Evolutionary conservation across 2,113 vertebrate genomes (phyloP).

Genomic region (Lucifuga dentata): DNA sequence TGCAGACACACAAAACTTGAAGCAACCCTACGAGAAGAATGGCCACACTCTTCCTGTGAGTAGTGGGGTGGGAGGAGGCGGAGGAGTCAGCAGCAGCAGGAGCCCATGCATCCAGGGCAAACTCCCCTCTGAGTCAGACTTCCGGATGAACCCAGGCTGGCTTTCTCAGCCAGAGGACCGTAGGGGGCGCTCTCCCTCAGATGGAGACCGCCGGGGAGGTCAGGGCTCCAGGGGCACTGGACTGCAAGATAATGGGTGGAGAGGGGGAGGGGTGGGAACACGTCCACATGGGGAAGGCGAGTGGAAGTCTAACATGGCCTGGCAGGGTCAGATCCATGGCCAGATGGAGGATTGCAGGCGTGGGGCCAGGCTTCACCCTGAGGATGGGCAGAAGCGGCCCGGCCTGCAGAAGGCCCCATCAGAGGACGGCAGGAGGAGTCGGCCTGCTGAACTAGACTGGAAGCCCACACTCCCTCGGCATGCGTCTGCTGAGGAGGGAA

Average conservation of each 20-base stretch:
- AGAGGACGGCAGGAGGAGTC: slow-evolving; percentile 79
- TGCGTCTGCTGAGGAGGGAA: slow-evolving; percentile 86
- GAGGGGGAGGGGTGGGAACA: slow-evolving; percentile 64
- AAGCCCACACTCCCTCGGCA: slow-evolving; percentile 83
- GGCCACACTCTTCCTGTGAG: slow-evolving; percentile 89
- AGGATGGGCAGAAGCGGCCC: slow-evolving; percentile 76
- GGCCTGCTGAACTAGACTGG: slow-evolving; percentile 82
- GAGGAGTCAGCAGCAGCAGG: slow-evolving; percentile 53
- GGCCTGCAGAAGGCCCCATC: slow-evolving; percentile 83
- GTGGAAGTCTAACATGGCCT: slow-evolving; percentile 72
- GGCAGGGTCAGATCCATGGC: slow-evolving; percentile 75
- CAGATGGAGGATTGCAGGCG: slow-evolving; percentile 67
- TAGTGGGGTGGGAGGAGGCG: slow-evolving; percentile 44
- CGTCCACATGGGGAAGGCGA: slow-evolving; percentile 70
- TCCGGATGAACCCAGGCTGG: slow-evolving; percentile 82
- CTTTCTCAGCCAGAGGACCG: slow-evolving; percentile 82
- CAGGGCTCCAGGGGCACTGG: slow-evolving; percentile 51
- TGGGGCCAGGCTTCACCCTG: slow-evolving; percentile 71
- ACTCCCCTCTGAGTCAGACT: slow-evolving; percentile 81
- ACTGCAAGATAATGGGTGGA: slow-evolving; percentile 67
- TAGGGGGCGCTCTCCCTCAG: slow-evolving; percentile 68
- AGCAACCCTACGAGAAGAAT: slow-evolving; percentile 88
- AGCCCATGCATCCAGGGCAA: slow-evolving; percentile 74
- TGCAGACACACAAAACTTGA: slow-evolving; percentile 82
- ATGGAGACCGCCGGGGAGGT: slow-evolving; percentile 67